A percentile compares a stretch with the other conserved stretches of the same genome.
phyloP scores from a whole-genome alignment of 2,797 vertebrate genomes.

The Amblyraja radiata region DNA sequence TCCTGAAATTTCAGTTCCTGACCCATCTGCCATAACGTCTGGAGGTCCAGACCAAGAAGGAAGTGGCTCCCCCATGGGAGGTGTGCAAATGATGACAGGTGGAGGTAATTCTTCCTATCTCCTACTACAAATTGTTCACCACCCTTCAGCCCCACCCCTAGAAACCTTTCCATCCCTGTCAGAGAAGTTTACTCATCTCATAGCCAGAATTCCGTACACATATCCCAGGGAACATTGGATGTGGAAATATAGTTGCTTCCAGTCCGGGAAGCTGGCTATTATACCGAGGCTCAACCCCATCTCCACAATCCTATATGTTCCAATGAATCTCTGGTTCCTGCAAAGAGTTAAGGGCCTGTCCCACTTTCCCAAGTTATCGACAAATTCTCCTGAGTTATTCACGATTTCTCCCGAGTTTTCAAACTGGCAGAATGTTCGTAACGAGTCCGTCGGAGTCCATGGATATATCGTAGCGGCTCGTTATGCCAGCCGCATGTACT shows the following conservation, averaged over 20 bases:
- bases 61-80: conserved; percentile 38
- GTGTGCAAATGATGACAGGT: conserved; percentile 65
- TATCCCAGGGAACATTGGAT: conserved; percentile 44
- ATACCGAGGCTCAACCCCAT: too few relatives aligned
- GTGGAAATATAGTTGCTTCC: conserved; percentile 46
- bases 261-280: conserved; percentile 43
- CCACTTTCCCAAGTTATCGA: too few relatives aligned
- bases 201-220: conserved; percentile 51
- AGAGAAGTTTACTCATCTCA: conserved; percentile 59
- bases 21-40: conserved; percentile 49
- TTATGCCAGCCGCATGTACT: too few relatives aligned
- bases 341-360: background rate
- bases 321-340: background rate
- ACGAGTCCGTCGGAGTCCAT: too few relatives aligned
- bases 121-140: too few relatives aligned
- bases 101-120: conserved; percentile 52
- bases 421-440: too few relatives aligned
- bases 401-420: too few relatives aligned
- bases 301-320: background rate
- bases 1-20: conserved; percentile 47
- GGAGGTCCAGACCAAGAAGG: background rate
- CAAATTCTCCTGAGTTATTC: too few relatives aligned
- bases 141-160: conserved; percentile 40
- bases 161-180: conserved; percentile 59
- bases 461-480: too few relatives aligned